Percentiles rank a stretch among this genome's conserved stretches.
phyloP scores from a whole-genome alignment of 2,888 invertebrate species.

The Venustoraphidia nigricollis region DNA sequence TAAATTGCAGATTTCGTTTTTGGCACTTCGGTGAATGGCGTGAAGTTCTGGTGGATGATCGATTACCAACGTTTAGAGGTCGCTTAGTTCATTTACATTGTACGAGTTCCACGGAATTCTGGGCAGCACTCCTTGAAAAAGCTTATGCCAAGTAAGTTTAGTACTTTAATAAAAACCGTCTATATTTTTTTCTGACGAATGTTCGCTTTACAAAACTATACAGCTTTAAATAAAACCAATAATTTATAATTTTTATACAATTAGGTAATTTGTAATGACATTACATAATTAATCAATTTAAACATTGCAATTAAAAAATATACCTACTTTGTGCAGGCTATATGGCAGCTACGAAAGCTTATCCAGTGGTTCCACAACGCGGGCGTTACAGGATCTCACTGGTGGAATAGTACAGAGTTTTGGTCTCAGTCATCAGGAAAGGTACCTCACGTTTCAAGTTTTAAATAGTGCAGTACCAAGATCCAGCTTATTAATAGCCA shows the following conservation, averaged over 20 bases:
- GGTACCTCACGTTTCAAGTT: slow-evolving; percentile 46
- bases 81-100: slow-evolving; percentile 45
- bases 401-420: slow-evolving; percentile 65
- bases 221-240: too few relatives aligned
- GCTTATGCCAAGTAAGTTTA: slow-evolving; percentile 59
- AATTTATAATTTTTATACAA: too few relatives aligned
- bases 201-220: too few relatives aligned
- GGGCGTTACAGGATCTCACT: slow-evolving; percentile 56
- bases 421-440: slow-evolving; percentile 44
- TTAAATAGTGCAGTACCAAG: slow-evolving; percentile 53
- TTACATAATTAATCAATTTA: too few relatives aligned
- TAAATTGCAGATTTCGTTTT: slow-evolving; percentile 45
- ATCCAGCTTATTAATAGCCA: slow-evolving; percentile 52
- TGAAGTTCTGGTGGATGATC: slow-evolving; percentile 60
- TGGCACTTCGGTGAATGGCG: slow-evolving; percentile 72
- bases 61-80: slow-evolving; percentile 52
- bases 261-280: too few relatives aligned
- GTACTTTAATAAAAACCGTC: not conserved
- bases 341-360: slow-evolving; percentile 55
- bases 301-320: not conserved
- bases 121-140: slow-evolving; percentile 64
- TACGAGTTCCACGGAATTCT: slow-evolving; percentile 50
- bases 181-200: too few relatives aligned
- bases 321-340: slow-evolving; percentile 26
- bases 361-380: slow-evolving; percentile 44